Conservation (phyloP, 2,113 vertebrate species). For the Helogale parvula region DNA sequence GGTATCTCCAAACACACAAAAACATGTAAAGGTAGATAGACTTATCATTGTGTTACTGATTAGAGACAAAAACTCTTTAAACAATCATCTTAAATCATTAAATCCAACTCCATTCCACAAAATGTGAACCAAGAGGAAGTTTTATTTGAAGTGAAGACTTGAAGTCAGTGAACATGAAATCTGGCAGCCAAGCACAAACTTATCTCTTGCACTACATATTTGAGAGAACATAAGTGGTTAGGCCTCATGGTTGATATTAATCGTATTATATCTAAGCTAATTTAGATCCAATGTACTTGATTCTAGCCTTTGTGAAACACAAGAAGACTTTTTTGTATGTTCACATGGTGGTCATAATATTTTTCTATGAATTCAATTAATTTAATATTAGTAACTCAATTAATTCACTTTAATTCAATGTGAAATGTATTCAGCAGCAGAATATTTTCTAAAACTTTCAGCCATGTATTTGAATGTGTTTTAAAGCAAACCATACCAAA, state of each 20-base stretch:
- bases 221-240: neutral
- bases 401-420: neutral
- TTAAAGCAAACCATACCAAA: neutral
- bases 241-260: neutral
- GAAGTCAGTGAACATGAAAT: neutral
- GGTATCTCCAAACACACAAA: neutral
- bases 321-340: neutral
- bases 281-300: neutral
- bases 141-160: neutral
- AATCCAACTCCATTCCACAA: neutral
- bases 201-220: neutral
- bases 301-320: neutral
- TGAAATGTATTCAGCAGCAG: slow-evolving; percentile 25
- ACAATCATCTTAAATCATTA: neutral
- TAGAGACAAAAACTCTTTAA: neutral
- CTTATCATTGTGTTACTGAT: neutral
- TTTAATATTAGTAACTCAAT: neutral
- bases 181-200: neutral
- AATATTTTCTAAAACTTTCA: slow-evolving; percentile 16
- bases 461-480: neutral
- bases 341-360: neutral
- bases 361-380: slow-evolving; percentile 31
- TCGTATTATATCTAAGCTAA: neutral
- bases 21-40: neutral
- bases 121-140: neutral